Percentiles rank a stretch among this genome's conserved stretches.
These are phyloP conservation scores for Lasioglossum leucozonium DNA, from an alignment of 2,888 invertebrate genomes.

Conservation along the genomic window DNA sequence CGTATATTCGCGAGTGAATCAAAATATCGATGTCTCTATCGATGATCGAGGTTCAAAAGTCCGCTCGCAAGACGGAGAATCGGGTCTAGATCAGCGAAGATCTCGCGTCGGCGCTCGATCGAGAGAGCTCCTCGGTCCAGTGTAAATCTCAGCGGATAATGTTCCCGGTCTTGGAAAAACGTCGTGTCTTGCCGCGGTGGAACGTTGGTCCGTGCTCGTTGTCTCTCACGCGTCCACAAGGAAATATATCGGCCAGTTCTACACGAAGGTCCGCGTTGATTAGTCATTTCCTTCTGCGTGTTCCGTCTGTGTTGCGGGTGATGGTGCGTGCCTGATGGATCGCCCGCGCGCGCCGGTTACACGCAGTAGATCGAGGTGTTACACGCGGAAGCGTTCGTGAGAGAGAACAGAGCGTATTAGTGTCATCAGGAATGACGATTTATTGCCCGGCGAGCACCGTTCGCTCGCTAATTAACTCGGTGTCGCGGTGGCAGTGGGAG, in stretches of 20 bases:
- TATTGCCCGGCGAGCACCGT: conserved; percentile 39
- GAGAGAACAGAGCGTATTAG: conserved; percentile 60
- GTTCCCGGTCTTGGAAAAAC: too few relatives aligned
- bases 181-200: too few relatives aligned
- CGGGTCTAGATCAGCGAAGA: not conserved
- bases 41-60: too few relatives aligned
- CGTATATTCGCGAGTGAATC: too few relatives aligned
- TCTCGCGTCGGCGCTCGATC: not conserved
- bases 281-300: conserved; percentile 74
- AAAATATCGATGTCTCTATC: too few relatives aligned
- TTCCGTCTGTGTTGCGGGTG: conserved; percentile 53
- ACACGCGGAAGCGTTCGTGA: conserved; percentile 68
- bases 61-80: too few relatives aligned
- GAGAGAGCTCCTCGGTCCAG: not conserved
- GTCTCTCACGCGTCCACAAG: conserved; percentile 47
- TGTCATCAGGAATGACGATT: conserved; percentile 63
- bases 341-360: conserved; percentile 29
- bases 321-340: too few relatives aligned
- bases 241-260: conserved; percentile 62
- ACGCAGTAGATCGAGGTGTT: conserved; percentile 56
- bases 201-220: not conserved
- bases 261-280: conserved; percentile 73
- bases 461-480: conserved; percentile 30
- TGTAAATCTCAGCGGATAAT: not conserved
- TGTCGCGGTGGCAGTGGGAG: conserved; percentile 11